Evolutionary conservation across 2,888 invertebrate genomes (phyloP).

Genomic region (Platerodrilus igneus): DNA sequence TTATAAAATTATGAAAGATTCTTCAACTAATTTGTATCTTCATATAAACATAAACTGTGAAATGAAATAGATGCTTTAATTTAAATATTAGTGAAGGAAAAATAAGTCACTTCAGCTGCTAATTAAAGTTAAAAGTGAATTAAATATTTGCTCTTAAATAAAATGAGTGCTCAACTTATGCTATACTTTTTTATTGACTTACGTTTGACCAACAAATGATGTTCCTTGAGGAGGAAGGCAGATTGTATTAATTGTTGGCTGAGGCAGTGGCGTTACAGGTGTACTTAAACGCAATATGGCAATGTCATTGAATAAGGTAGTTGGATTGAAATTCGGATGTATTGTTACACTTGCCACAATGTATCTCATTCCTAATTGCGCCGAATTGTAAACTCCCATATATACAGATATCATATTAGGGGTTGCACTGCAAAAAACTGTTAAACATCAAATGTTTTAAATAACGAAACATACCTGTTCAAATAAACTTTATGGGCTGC

Average conservation of each 20-base stretch:
- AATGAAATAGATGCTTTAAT: too few relatives aligned
- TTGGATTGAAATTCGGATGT: constrained; percentile 64
- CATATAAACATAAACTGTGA: too few relatives aligned
- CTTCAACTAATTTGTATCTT: too few relatives aligned
- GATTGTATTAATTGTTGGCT: constrained; percentile 58
- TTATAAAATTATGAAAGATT: too few relatives aligned
- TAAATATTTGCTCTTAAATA: too few relatives aligned
- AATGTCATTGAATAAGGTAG: constrained; percentile 74
- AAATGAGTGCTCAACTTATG: background rate
- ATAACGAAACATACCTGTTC: constrained; percentile 47
- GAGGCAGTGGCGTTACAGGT: constrained; percentile 52
- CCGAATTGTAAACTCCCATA: constrained; percentile 30
- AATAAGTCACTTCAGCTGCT: too few relatives aligned
- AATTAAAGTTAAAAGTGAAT: too few relatives aligned
- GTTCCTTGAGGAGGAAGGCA: constrained; percentile 54
- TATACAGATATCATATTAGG: constrained; percentile 26
- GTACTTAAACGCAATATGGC: constrained; percentile 69
- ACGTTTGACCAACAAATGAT: constrained; percentile 32
- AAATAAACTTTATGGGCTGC: constrained; percentile 66
- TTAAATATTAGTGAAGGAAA: too few relatives aligned
- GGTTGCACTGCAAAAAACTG: constrained; percentile 18
- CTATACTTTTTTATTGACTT: constrained; percentile 11
- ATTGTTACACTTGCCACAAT: constrained; percentile 32
- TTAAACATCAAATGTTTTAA: background rate
- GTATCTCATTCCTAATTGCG: constrained; percentile 21